These are phyloP conservation scores for Dipodomys stephensi DNA, from an alignment of 2,113 vertebrate species.

Conservation along the genomic window DNA sequence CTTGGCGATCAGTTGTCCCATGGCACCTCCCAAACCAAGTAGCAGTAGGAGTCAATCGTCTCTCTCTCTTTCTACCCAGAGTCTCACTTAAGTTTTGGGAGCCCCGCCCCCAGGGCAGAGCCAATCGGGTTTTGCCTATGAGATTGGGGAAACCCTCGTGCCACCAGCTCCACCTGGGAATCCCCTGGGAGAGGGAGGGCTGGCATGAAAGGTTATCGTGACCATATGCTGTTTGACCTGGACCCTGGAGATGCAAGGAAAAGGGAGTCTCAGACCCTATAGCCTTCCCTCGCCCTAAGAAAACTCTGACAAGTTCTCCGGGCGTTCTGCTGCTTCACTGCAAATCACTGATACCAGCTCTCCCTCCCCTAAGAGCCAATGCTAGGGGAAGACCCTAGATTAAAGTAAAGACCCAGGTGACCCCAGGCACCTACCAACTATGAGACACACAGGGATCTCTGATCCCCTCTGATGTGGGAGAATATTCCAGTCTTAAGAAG, in stretches of 20 bases:
- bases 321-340: background rate
- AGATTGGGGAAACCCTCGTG: background rate
- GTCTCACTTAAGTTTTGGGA: background rate
- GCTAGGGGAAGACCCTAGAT: background rate
- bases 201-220: background rate
- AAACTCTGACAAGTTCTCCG: background rate
- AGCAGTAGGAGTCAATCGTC: background rate
- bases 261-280: background rate
- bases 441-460: background rate
- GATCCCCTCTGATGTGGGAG: background rate
- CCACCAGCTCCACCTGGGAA: background rate
- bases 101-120: background rate
- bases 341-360: background rate
- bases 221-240: background rate
- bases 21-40: background rate
- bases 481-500: background rate
- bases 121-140: background rate
- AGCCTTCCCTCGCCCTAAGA: background rate
- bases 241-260: background rate
- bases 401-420: background rate
- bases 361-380: background rate
- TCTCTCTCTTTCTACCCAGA: rapidly evolving
- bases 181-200: background rate
- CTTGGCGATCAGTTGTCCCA: constrained; percentile 77
- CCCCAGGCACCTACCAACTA: background rate